phyloP scores from a whole-genome alignment of 2,113 vertebrate species.

The Colossoma macropomum region DNA sequence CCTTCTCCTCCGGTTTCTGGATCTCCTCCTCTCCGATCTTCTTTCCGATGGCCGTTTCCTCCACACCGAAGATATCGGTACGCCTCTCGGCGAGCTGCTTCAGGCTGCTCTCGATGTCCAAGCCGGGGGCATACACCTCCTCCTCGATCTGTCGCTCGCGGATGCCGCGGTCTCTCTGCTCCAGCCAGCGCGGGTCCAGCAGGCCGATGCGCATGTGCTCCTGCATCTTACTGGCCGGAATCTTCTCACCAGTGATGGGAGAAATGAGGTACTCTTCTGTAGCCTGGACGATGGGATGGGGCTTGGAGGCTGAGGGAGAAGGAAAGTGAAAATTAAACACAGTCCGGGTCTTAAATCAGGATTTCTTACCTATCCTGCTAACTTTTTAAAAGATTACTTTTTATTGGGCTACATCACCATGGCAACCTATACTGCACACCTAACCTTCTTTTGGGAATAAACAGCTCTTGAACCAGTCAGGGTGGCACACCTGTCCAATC shows the following conservation, averaged over 20 bases:
- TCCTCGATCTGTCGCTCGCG: constrained; percentile 96
- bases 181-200: constrained; percentile 96
- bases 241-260: constrained; percentile 97
- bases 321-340: background rate
- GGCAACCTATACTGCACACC: too few relatives aligned
- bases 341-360: background rate
- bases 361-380: too few relatives aligned
- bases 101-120: constrained; percentile 98
- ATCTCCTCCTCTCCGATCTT: constrained; percentile 99
- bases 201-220: constrained; percentile 99
- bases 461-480: too few relatives aligned
- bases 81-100: constrained; percentile 97
- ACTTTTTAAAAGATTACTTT: too few relatives aligned
- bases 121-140: constrained; percentile 95
- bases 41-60: constrained; percentile 97
- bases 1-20: constrained; percentile 99
- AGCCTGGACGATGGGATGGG: constrained; percentile 75
- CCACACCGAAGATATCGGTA: constrained; percentile 98
- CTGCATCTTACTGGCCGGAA: constrained; percentile 98
- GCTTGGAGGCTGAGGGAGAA: constrained; percentile 84
- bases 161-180: constrained; percentile 94
- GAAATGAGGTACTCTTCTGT: constrained; percentile 96
- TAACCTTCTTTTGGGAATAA: too few relatives aligned
- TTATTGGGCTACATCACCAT: too few relatives aligned
- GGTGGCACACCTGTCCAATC: too few relatives aligned